Evolutionary conservation across 1,140 invertebrate species (phyloP), one percentile per base, ranked within the genome.

Genomic region (Listronotus bonariensis): DNA sequence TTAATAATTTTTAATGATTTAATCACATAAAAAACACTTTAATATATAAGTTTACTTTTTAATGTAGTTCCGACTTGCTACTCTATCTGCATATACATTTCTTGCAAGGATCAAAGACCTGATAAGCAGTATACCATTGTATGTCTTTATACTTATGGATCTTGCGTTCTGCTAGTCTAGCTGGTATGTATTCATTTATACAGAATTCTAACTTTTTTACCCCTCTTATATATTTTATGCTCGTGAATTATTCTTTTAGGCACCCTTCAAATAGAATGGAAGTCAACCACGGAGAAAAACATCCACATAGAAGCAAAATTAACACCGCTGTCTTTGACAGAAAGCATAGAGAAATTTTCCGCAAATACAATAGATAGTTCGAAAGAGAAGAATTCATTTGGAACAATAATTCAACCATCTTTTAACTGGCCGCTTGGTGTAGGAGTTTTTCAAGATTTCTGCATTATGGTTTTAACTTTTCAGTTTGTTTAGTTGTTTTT

Each of bases 41-140:
- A n/a, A n/a, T n/a, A n/a, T n/a, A n/a, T n/a, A n/a, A 43, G 12
- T 43, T n/a, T 48, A 17, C 18, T n/a, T 17, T 83, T 83, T 65
- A n/a, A n/a, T n/a, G n/a, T 77, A 94, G 91, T 84, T 93, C 48
- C 79, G 91, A 61, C 67, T 92, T 17, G 77, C 86, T 48, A 83
- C 91, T 18, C 79, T 92, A 36, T 75, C 82, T 1, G 73, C 88
- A 9, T 84, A 86, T 73, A 87, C 87, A 65, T 69, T 86, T 45
- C 72, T 92, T 31, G 82, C 81, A n/a, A 84, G 82, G 77, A 67
- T 88, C 12, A 85, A 86, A 64, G 85, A 86, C 73, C 73, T 86
- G 8, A 71, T 92, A 14, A 86, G 89, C 77, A 81, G 83, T 34
- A 79, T 88, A 58, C 90, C 90, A 36, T 66, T 88, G n/a, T 91